Evolutionary conservation across 1,140 invertebrate species (phyloP).

Genomic region (Mercenaria mercenaria): DNA sequence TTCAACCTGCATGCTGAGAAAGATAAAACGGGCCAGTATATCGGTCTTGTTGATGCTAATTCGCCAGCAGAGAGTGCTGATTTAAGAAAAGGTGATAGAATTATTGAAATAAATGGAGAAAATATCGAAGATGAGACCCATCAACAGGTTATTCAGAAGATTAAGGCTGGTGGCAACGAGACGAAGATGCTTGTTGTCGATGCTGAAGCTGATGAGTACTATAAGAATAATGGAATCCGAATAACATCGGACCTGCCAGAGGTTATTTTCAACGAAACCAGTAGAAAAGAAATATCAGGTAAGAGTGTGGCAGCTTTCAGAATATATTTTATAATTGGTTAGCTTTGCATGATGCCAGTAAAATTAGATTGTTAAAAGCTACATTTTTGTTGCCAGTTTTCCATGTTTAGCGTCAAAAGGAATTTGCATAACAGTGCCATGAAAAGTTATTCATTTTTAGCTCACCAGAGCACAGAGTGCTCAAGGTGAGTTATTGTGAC

Average conservation of each 20-base stretch:
- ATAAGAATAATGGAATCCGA: constrained; percentile 89
- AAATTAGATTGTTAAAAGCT: too few relatives aligned
- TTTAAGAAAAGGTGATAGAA: constrained; percentile 95
- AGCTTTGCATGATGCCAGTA: too few relatives aligned
- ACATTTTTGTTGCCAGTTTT: too few relatives aligned
- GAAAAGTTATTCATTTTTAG: too few relatives aligned
- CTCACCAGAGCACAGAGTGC: too few relatives aligned
- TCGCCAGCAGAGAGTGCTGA: constrained; percentile 96
- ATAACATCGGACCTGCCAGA: constrained; percentile 88
- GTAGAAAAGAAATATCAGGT: constrained; percentile 31
- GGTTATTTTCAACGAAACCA: constrained; percentile 80
- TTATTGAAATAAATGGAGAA: constrained; percentile 89
- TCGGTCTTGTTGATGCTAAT: constrained; percentile 97
- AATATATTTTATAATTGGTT: too few relatives aligned
- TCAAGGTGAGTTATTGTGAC: too few relatives aligned
- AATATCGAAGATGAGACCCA: constrained; percentile 97
- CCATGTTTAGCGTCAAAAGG: too few relatives aligned
- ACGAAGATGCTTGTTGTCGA: constrained; percentile 96
- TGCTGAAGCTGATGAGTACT: constrained; percentile 91
- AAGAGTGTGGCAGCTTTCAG: background rate
- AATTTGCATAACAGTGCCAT: too few relatives aligned
- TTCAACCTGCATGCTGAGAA: constrained; percentile 99
- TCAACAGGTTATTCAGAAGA: constrained; percentile 89
- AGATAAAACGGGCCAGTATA: constrained; percentile 96
- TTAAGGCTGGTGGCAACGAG: constrained; percentile 93